phyloP scores from a whole-genome alignment of 2,888 invertebrate species.

The Resseliella maxima region DNA sequence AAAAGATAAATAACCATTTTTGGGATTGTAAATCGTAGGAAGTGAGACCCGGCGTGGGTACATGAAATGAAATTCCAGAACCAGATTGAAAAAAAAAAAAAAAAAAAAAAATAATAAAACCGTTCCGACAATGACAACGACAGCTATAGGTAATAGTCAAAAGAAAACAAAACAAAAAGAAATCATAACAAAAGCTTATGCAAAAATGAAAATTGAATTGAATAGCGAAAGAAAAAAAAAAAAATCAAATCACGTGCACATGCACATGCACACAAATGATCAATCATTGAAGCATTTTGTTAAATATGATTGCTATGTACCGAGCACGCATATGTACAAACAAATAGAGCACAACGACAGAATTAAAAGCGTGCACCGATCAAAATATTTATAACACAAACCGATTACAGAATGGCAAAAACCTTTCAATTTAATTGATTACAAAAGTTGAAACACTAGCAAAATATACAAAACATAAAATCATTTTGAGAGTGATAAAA shows the following conservation, averaged over 20 bases:
- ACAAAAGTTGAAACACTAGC: conserved; percentile 13
- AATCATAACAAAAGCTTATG: not conserved
- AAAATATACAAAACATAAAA: not conserved
- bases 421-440: conserved; percentile 54
- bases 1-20: conserved; percentile 28
- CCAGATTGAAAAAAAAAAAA: not conserved
- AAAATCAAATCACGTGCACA: not conserved
- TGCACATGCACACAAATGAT: conserved; percentile 2
- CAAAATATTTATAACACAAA: conserved; percentile 49
- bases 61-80: not conserved
- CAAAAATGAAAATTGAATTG: not conserved
- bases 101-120: too few species aligned
- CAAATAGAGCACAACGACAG: conserved; percentile 45
- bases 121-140: not conserved
- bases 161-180: not conserved
- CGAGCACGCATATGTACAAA: not conserved
- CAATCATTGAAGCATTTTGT: not conserved
- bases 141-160: not conserved
- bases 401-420: not conserved
- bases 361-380: conserved; percentile 21
- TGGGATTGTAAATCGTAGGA: conserved; percentile 9
- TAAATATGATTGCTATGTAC: not conserved
- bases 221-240: not conserved
- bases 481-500: not conserved
- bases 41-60: conserved; percentile 38